Percentiles rank a stretch among this genome's conserved stretches.
Conservation (phyloP, 64 coral and sea anemone species). For the Montipora efflorescens region DNA sequence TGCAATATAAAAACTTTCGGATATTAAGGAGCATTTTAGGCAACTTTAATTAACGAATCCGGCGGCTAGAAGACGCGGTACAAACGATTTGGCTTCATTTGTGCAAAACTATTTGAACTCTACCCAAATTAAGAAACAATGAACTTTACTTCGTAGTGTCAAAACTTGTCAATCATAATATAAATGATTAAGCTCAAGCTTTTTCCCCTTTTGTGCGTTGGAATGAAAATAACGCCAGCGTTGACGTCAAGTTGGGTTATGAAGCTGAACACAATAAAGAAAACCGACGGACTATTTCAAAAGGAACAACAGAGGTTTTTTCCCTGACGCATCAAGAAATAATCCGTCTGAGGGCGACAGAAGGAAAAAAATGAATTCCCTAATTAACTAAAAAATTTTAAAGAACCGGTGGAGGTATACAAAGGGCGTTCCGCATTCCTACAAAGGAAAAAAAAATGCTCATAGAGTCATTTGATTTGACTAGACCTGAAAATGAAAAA, state of each 20-base stretch:
- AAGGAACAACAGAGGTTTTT: background rate
- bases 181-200: background rate
- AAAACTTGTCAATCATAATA: constrained; percentile 16
- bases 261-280: background rate
- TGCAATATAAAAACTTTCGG: too few relatives aligned
- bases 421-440: constrained; percentile 1
- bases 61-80: background rate
- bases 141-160: background rate
- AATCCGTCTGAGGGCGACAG: background rate
- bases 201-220: background rate
- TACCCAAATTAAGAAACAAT: background rate
- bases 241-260: constrained; percentile 1
- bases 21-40: too few relatives aligned
- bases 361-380: background rate
- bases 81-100: background rate
- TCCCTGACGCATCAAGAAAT: background rate
- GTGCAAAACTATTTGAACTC: background rate
- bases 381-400: background rate
- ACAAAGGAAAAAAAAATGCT: background rate
- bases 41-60: background rate
- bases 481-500: too few relatives aligned
- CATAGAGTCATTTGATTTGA: too few relatives aligned
- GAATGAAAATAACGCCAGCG: background rate
- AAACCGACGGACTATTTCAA: background rate
- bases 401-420: background rate